Conservation (phyloP, 2,797 vertebrate species). For the Sebastes vulpes region DNA sequence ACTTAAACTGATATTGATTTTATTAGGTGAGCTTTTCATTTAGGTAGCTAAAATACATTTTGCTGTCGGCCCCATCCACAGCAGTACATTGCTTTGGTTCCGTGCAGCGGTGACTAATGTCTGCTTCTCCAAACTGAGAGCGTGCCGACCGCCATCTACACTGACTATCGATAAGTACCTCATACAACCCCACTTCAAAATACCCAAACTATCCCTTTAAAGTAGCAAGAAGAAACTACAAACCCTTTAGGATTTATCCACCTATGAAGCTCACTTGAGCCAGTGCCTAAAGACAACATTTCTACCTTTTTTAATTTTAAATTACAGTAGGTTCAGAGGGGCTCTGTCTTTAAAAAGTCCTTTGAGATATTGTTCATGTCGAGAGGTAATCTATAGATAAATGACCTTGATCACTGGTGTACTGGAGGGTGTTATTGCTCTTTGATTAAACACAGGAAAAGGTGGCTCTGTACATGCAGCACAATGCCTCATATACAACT, state of each 20-base stretch:
- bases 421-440: neutral
- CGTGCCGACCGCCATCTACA: too few species aligned
- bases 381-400: neutral
- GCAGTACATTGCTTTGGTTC: too few species aligned
- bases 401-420: neutral
- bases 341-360: neutral
- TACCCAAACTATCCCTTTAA: too few species aligned
- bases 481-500: neutral
- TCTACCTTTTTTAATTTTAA: neutral
- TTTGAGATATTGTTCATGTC: neutral
- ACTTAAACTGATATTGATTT: too few species aligned
- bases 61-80: rapidly evolving
- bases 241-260: neutral
- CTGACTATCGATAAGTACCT: too few species aligned
- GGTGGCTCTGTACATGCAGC: neutral
- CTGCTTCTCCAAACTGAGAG: too few species aligned
- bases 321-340: neutral
- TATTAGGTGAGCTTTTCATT: too few species aligned
- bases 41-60: rapidly evolving
- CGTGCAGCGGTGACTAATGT: rapidly evolving
- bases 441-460: neutral
- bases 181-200: too few species aligned
- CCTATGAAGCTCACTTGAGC: neutral
- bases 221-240: neutral
- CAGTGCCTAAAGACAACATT: neutral